Evolutionary conservation across 2,888 invertebrate genomes (phyloP), one percentile per base, ranked within the genome.

Genomic region (Terebella lapidaria): DNA sequence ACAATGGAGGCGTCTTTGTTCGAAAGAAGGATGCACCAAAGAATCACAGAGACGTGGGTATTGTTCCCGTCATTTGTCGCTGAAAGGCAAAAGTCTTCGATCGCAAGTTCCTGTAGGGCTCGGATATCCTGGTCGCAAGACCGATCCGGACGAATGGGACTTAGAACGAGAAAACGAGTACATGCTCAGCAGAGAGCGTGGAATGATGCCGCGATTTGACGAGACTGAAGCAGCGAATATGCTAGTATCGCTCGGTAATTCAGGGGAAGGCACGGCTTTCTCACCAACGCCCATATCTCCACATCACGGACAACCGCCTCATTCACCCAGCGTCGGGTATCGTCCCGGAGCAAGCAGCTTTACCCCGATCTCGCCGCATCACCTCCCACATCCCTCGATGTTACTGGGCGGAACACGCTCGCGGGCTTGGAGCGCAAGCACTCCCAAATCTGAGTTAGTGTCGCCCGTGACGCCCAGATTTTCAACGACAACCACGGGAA

Each of bases 1-100:
- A 83, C 99, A 99, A 81, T 99, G 97, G 99, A 86, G 97, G 65
- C 86, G 97, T 72, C 86, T 99, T 66, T 99, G 97, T 83, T 94
- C 94, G 62, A 92, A 91, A 81, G 92, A 92, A 74, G 91, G 92
- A 59, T 97, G 96, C 82, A 89, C 89, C 42, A 93, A 93, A 84
- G 97, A 99, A 85, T 96, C 96, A 75, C 97, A 99, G 83, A 85
- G 97, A 45, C 86, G 95, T 70, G 97, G 99, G 45, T 97, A 87
- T 83, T 99, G 97, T 81, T 99, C 97, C 25, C 84, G 97, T 56
- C 97, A 99, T 83, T 86, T 97, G 71, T 95, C 92, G 71, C 86
- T 94, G 73, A 89, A 93, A 76, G 92, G 92, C 47, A 86, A 85
- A 70, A 74, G 71, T 54, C 67, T 74, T 24, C 59, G 76, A 24